These are phyloP conservation scores for pig (Sus scrofa) DNA, from an alignment of 2,113 vertebrate genomes.

Conservation along the genomic window T2T-Sscrofa CM000824.6:115509501-115510000, in stretches of 20 bases:
- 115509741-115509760: background rate
- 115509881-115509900: background rate
- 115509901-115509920: background rate
- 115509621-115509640: background rate
- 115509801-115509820: background rate
- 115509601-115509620: background rate
- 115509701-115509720: background rate
- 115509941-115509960: constrained; percentile 22
- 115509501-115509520: background rate
- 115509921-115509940: background rate
- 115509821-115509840: background rate
- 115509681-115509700: background rate
- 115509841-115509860: background rate
- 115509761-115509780: background rate
- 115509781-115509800: background rate
- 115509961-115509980: background rate
- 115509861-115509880: background rate
- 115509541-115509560: background rate
- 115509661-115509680: background rate
- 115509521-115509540: background rate
- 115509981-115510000: background rate
- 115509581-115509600: constrained; percentile 17
- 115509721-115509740: background rate
- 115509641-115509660: background rate
- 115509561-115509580: background rate